A percentile compares a stretch with the other conserved stretches of the same genome.
Conservation (phyloP, 2,113 vertebrate species). For the Calidris pugnax region DNA sequence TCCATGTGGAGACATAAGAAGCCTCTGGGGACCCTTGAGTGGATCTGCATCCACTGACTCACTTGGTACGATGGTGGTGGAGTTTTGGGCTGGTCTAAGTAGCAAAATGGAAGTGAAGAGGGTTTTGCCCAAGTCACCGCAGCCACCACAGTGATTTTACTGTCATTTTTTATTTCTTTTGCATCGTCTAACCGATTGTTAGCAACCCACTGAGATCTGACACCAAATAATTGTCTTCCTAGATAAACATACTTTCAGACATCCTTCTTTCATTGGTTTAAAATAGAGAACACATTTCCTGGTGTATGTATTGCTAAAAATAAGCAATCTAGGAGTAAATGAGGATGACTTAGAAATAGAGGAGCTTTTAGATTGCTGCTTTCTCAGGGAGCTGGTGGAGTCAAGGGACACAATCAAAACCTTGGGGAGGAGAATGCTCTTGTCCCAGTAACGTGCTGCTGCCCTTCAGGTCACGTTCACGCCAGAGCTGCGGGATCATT, state of each 20-base stretch:
- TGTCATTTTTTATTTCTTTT: neutral
- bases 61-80: neutral
- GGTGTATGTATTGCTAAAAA: neutral
- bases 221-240: neutral
- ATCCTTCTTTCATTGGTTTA: neutral
- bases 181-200: neutral
- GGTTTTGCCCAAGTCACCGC: neutral
- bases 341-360: neutral
- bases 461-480: neutral
- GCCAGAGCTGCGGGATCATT: neutral
- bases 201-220: neutral
- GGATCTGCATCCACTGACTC: neutral
- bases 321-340: neutral
- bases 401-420: neutral
- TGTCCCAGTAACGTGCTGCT: rapidly evolving
- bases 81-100: neutral
- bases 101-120: neutral
- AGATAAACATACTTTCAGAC: neutral
- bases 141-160: neutral
- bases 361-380: neutral
- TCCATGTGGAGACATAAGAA: neutral
- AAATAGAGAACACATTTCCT: neutral
- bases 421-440: rapidly evolving
- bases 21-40: neutral
- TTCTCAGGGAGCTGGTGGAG: neutral